Conservation (phyloP, 1,140 invertebrate species). For the Drosophila bipectinata region DNA sequence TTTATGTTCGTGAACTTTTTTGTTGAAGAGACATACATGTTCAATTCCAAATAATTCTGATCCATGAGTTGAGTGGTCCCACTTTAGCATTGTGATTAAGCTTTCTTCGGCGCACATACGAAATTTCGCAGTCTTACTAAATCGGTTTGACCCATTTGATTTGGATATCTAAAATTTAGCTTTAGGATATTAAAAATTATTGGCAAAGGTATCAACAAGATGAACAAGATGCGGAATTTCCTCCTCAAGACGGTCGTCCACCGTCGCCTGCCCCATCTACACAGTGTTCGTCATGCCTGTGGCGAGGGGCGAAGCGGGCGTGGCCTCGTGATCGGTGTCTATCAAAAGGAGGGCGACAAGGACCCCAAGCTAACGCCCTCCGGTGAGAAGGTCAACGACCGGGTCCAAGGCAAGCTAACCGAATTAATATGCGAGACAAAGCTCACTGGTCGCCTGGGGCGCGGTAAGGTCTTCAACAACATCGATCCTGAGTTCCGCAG, state of each 20-base stretch:
- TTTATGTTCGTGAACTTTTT: constrained; percentile 11
- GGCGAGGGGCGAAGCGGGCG: constrained; percentile 18
- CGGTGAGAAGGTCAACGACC: constrained; percentile 71
- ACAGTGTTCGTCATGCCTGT: constrained; percentile 38
- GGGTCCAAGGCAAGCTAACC: constrained; percentile 50
- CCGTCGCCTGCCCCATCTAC: neutral
- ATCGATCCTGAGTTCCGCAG: constrained; percentile 86
- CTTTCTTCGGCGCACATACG: constrained; percentile 3
- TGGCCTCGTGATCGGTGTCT: constrained; percentile 75
- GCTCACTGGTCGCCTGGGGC: constrained; percentile 83
- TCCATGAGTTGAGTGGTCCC: constrained; percentile 3
- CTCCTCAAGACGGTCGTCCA: constrained; percentile 1
- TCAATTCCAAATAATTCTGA: neutral
- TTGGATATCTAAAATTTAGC: neutral
- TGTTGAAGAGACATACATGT: constrained; percentile 2
- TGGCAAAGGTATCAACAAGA: neutral
- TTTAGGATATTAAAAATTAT: neutral
- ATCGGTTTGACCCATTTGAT: constrained; percentile 3
- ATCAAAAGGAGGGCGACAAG: constrained; percentile 67
- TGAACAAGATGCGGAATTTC: constrained; percentile 21
- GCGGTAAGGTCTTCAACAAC: constrained; percentile 86
- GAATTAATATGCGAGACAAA: constrained; percentile 63
- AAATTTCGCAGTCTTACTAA: constrained; percentile 16
- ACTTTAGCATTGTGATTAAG: neutral
- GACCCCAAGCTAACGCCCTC: constrained; percentile 55